These are phyloP conservation scores for Listronotus bonariensis DNA, from an alignment of 1,140 invertebrate genomes.

Conservation along the genomic window DNA sequence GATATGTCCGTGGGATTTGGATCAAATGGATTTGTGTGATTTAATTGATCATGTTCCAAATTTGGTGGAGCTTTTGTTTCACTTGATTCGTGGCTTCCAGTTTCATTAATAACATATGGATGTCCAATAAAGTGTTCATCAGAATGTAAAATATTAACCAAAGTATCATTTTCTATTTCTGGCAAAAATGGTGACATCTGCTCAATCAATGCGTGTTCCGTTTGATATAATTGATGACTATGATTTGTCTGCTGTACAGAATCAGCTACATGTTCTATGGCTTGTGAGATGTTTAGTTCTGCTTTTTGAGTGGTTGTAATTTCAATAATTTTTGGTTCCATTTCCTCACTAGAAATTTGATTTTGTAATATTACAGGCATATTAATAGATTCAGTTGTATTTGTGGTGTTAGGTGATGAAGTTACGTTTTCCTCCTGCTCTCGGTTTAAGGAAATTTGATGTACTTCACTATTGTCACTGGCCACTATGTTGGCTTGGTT, in stretches of 20 bases:
- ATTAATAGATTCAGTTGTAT: neutral
- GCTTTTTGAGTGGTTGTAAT: conserved; percentile 1
- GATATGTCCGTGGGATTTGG: conserved; percentile 38
- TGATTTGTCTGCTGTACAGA: conserved; percentile 28
- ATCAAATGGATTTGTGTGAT: conserved; percentile 53
- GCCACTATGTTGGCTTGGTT: neutral
- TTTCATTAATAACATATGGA: conserved; percentile 35
- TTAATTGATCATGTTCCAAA: conserved; percentile 54
- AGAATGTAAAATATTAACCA: conserved; percentile 60
- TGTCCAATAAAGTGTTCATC: conserved; percentile 44
- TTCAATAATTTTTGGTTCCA: neutral
- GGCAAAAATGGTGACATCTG: conserved; percentile 69
- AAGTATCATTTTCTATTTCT: conserved; percentile 63
- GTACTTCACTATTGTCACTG: too few species aligned
- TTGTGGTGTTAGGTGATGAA: neutral
- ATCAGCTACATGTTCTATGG: conserved; percentile 12
- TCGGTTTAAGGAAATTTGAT: too few species aligned
- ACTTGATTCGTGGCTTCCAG: conserved; percentile 39
- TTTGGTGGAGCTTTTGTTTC: conserved; percentile 41
- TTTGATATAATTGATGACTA: conserved; percentile 11
- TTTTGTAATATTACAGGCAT: too few species aligned
- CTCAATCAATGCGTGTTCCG: conserved; percentile 25
- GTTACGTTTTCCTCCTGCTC: too few species aligned
- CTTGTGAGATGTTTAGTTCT: neutral
- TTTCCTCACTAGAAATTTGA: neutral